Base-by-base conservation (phyloP, 2,797 vertebrate species). In the Neosilurus mollespiculum region DNA sequence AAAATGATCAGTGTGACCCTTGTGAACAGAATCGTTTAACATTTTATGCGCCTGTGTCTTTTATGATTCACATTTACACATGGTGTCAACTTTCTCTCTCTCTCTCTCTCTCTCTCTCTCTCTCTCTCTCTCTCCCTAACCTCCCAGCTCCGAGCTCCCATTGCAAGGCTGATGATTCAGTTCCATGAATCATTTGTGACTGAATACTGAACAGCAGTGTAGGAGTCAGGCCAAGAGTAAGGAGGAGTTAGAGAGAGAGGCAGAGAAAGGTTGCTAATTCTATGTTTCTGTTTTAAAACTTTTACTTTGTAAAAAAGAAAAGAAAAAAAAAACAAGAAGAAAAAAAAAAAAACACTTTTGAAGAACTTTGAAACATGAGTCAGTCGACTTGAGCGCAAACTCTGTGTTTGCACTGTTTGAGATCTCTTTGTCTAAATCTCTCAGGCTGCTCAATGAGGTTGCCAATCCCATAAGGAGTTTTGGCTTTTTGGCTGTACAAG, bases 31-130 rank as follows among this genome's bases (percentile, higher is more conserved):
- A 56, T 79, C 73, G 54, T 83, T 83, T 78, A 80, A n/a, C 62
- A 24, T 82, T 86, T 81, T 79, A 43, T 14, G 26, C 20, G 77
- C 72, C 66, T 51, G 34, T 78, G 66, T 79, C 64, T 70, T 75
- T 81, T 79, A 81, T 85, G 73, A 88, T 85, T 87, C 75, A 87
- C 73, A 67, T 62, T 79, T 84, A 81, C 83, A 76, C 76, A 62
- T 77, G 65, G 78, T 80, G 84, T 84, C 84, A 76, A 64, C 65
- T 80, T 0, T 15, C 37, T 43, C 37, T 43, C 37, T 43, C 37
- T 43, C 37, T 43, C 37, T 43, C 37, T 43, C 37, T 43, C 37
- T 2, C 6, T 43, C 37, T 54, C 43, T 72, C 53, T 26, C 53
- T 16, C 14, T 69, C 51, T 79, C 58, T 34, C 11, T 59, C 22